phyloP scores from a whole-genome alignment of 2,797 vertebrate species.

The Arnoldichthys spilopterus region DNA sequence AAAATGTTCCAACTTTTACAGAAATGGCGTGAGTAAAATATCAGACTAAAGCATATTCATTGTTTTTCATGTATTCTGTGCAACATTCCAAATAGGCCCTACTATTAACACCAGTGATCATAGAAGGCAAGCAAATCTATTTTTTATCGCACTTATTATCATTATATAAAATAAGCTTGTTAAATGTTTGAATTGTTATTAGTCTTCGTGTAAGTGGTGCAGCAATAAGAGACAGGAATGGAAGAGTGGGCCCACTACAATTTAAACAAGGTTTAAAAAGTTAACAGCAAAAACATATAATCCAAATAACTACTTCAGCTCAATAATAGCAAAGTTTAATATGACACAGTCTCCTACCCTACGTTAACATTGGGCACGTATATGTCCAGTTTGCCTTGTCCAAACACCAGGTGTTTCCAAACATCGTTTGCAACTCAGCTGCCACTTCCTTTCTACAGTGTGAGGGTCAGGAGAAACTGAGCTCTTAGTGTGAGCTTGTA shows the following conservation, averaged over 20 bases:
- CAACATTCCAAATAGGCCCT: no score
- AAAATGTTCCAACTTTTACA: no score
- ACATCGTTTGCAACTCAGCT: conserved; percentile 33
- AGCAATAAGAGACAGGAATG: not conserved
- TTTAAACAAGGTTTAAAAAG: not conserved
- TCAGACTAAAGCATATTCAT: not conserved
- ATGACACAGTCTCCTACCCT: not conserved
- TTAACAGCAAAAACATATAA: not conserved
- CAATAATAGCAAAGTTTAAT: not conserved
- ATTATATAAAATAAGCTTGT: no score
- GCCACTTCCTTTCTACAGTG: conserved; percentile 27
- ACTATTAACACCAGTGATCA: no score
- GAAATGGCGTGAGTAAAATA: no score
- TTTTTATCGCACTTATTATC: no score
- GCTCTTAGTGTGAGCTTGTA: not conserved
- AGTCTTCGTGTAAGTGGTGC: not conserved
- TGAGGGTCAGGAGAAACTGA: not conserved
- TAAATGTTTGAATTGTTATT: no score
- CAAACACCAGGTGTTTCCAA: conserved; percentile 41
- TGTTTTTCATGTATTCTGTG: not conserved
- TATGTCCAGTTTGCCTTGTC: conserved; percentile 10
- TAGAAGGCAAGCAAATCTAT: no score
- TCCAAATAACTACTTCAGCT: not conserved
- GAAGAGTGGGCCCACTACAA: not conserved
- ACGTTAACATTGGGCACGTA: conserved; percentile 9